phyloP scores from a whole-genome alignment of 23 tunicate species.

The Halocynthia roretzi region DNA sequence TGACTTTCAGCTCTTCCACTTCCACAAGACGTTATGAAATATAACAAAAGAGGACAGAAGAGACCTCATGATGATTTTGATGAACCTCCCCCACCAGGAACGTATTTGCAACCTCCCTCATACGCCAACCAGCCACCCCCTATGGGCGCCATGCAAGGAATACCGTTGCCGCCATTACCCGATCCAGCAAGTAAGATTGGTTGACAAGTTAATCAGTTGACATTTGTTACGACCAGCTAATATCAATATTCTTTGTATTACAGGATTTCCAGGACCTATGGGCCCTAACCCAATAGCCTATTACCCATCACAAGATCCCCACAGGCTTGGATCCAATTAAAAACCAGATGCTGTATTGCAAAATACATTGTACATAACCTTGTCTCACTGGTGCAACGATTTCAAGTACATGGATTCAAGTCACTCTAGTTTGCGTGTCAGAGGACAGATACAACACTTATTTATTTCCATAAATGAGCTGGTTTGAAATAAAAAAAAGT shows the following conservation, averaged over 20 bases:
- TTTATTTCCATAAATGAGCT: no score
- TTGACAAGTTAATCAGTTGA: no score
- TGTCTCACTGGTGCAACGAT: no score
- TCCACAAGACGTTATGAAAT: constrained; percentile 43
- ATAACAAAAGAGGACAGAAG: constrained; percentile 4
- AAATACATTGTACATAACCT: no score
- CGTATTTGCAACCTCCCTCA: constrained; percentile 46
- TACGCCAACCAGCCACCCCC: not conserved
- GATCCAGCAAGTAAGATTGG: not conserved
- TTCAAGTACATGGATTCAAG: no score
- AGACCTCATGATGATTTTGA: constrained; percentile 14
- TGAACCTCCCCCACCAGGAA: constrained; percentile 96
- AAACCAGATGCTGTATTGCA: no score
- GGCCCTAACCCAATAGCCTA: constrained; percentile 8
- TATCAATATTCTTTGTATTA: no score
- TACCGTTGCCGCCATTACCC: not conserved
- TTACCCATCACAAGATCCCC: constrained; percentile 92
- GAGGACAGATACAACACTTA: no score
- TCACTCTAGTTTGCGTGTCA: no score
- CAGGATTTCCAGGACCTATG: not conserved
- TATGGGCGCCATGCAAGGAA: not conserved
- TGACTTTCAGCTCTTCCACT: constrained; percentile 56
- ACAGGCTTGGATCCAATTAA: constrained; percentile 54
- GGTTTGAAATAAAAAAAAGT: no score
- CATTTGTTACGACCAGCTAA: no score